Percentiles rank a stretch among this genome's conserved stretches.
Evolutionary conservation across 2,888 invertebrate genomes (phyloP).

Genomic region (Podabrus alpinus): DNA sequence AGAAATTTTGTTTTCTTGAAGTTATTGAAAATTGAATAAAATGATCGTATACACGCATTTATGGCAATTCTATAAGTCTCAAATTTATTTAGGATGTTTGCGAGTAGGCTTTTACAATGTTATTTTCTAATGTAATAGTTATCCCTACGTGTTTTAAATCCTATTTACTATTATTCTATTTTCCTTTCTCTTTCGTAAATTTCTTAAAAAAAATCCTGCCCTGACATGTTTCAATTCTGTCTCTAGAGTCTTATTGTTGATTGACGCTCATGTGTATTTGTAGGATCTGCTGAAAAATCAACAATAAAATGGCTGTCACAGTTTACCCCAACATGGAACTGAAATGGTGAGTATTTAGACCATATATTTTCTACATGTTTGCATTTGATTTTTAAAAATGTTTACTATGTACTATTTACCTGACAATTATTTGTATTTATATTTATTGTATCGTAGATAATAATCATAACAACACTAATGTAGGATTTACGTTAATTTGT

Average conservation of each 20-base stretch:
- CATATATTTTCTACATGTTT: background rate
- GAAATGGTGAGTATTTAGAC: constrained; percentile 49
- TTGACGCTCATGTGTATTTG: constrained; percentile 31
- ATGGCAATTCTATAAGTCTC: background rate
- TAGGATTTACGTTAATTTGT: background rate
- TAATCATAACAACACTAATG: background rate
- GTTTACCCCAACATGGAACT: constrained; percentile 54
- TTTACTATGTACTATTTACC: background rate
- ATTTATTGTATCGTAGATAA: background rate
- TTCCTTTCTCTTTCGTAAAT: background rate
- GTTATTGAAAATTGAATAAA: background rate
- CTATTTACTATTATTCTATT: background rate
- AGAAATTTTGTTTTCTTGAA: background rate
- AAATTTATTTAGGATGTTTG: background rate
- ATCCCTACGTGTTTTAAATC: background rate
- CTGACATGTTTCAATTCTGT: background rate
- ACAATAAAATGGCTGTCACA: constrained; percentile 51
- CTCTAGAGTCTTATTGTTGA: background rate
- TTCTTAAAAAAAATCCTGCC: background rate
- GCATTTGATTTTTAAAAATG: background rate
- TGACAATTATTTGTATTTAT: background rate
- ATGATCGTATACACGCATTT: background rate
- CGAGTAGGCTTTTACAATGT: background rate
- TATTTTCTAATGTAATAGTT: background rate
- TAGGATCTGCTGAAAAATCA: constrained; percentile 37